Base-by-base conservation (phyloP, 2,113 vertebrate genomes). In the Acrocephalus kingi region DNA sequence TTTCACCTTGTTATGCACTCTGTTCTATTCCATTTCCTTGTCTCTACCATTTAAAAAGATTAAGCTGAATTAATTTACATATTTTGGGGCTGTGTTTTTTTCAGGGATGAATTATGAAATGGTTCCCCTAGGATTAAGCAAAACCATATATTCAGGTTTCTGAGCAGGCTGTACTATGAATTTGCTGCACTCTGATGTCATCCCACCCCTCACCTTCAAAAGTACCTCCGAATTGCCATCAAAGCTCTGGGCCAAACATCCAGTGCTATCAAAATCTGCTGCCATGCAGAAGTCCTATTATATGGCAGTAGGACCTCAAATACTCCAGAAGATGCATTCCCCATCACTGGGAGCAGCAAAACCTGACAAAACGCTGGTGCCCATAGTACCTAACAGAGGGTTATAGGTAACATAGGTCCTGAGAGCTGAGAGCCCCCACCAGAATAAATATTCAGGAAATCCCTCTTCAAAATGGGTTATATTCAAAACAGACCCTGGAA, bases 1-100 rank as follows among this genome's bases (percentile, higher is more conserved):
- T 51, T 75, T 23, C 22, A n/a, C 55, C 39, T 66, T 46, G 25
- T 82, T 67, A 77, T 15, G 35, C 39, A 75, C 10, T 75, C 54
- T 58, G 9, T 55, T 78, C 72, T 63, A 37, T 22, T 72, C 35
- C 15, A 56, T 63, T 81, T 89, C 76, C 62, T 71, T 14, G 6
- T 67, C 79, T 77, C 33, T 19, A 61, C 14, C 16, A 52, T 71
- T 55, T 81, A 55, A 61, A 90, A 92, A 77, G 39, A 67, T 59
- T 52, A 86, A 80, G 15, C 9, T 88, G 66, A 94, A 86, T 66
- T 69, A 37, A 66, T 90, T 93, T 59, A 66, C 43, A 59, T 72
- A 51, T 63, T 90, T 59, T 9, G 33, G 76, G 28, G 41, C 35
- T 76, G 33, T 45, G 6, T 20, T 77, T 59, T 59, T 62, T 87